Conservation (phyloP, 2,888 invertebrate genomes). For the Choreutis nemorana region DNA sequence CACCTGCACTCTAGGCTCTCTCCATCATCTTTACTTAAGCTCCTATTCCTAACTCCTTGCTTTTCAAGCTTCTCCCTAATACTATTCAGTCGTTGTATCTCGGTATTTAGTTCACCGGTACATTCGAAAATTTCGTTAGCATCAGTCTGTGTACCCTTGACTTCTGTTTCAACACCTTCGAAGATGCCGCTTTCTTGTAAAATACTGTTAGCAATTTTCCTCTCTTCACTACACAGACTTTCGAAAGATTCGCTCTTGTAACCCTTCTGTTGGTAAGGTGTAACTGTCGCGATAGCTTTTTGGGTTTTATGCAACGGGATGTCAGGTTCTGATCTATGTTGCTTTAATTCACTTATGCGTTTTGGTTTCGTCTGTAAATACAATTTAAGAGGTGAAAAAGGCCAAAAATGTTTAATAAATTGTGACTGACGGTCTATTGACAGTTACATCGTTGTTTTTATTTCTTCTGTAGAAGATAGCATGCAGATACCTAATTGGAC, state of each 20-base stretch:
- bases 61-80: constrained; percentile 70
- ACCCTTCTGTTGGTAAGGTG: constrained; percentile 66
- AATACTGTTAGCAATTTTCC: constrained; percentile 62
- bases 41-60: constrained; percentile 61
- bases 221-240: constrained; percentile 50
- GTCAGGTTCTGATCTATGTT: constrained; percentile 40
- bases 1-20: constrained; percentile 58
- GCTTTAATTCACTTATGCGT: constrained; percentile 46
- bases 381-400: too few species aligned
- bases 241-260: constrained; percentile 55
- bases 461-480: constrained; percentile 1
- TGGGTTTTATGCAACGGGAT: constrained; percentile 48
- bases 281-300: constrained; percentile 71
- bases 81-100: constrained; percentile 70
- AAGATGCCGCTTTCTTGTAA: constrained; percentile 80
- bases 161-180: constrained; percentile 64
- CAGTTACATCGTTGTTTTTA: constrained; percentile 5
- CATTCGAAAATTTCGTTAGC: constrained; percentile 61
- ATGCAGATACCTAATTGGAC: not conserved
- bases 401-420: too few species aligned
- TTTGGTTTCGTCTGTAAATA: constrained; percentile 48
- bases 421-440: constrained; percentile 10
- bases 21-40: constrained; percentile 43
- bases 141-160: constrained; percentile 64
- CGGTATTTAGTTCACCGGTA: constrained; percentile 64